Base-by-base conservation (phyloP, 2,888 invertebrate species). In the Leptogaster cylindrica region DNA sequence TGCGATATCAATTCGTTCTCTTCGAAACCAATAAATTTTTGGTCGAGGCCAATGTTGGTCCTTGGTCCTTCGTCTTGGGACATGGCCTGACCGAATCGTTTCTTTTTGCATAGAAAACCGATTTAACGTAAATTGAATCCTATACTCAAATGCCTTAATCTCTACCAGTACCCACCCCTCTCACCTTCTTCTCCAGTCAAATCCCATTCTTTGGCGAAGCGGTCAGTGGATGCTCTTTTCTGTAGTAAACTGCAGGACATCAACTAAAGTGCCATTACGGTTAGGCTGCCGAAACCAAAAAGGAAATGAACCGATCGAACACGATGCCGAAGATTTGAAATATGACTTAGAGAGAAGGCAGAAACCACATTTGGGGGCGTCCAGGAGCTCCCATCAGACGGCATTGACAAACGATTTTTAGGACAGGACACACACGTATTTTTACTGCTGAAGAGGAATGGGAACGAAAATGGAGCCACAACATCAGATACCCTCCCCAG, bases 91-190 rank as follows among this genome's bases (percentile, higher is more conserved):
- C 55, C 55, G 61, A 44, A 44, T 18, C 44, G 61, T 12, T n/a
- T 61, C 18, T 28, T 61, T 69, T 69, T 69, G 69, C 66, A 69
- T 69, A 66, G 64, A 69, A 69, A 69, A 66, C 44, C 66, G 69
- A 69, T 69, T 69, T 69, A 66, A 69, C 55, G 66, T 69, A 69
- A 69, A 69, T 69, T 69, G 69, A 69, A 69, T 69, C 63, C 64
- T n/a, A n/a, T n/a, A n/a, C n/a, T n/a, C n/a, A n/a, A n/a, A n/a
- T n/a, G n/a, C n/a, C n/a, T n/a, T n/a, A n/a, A n/a, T n/a, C n/a
- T n/a, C n/a, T n/a, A n/a, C n/a, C n/a, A n/a, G n/a, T n/a, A n/a
- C n/a, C n/a, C n/a, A n/a, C n/a, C n/a, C n/a, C n/a, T n/a, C n/a
- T n/a, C n/a, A n/a, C n/a, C n/a, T n/a, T n/a, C n/a, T n/a, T n/a